phyloP scores from a whole-genome alignment of 2,113 vertebrate genomes.

The Gallinago undulata region DNA sequence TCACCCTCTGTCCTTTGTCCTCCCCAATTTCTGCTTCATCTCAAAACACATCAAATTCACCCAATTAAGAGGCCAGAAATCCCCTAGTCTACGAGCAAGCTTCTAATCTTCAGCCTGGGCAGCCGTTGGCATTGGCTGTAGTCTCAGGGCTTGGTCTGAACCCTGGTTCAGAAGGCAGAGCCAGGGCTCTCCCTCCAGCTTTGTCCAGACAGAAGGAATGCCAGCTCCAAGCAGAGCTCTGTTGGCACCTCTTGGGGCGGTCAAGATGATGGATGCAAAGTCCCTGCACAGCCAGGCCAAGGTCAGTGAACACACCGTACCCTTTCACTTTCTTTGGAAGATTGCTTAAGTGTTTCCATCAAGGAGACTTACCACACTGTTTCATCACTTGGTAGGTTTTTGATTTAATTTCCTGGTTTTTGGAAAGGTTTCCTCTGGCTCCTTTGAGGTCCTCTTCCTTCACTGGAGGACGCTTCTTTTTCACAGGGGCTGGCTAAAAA shows the following conservation, averaged over 20 bases:
- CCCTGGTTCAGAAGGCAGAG: neutral
- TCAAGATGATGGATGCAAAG: too few species aligned
- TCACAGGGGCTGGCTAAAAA: slow-evolving; percentile 75
- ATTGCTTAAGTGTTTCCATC: neutral
- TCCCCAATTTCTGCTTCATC: neutral
- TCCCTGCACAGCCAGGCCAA: neutral
- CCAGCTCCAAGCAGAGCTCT: neutral
- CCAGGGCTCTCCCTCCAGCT: neutral
- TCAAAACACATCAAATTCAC: neutral
- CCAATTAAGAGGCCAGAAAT: neutral
- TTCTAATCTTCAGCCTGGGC: neutral
- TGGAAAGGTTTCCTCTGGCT: slow-evolving; percentile 86
- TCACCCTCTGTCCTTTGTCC: neutral
- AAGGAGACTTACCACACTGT: slow-evolving; percentile 85
- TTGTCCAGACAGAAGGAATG: neutral
- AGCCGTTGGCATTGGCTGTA: rapidly evolving
- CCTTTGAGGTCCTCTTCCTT: slow-evolving; percentile 97
- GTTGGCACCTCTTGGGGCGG: neutral
- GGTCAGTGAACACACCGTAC: rapidly evolving
- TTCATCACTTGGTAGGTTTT: slow-evolving; percentile 98
- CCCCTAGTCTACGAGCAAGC: neutral
- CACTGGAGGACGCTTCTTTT: slow-evolving; percentile 93
- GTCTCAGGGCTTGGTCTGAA: neutral
- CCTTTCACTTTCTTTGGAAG: neutral
- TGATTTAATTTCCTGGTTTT: slow-evolving; percentile 91